A percentile compares a stretch with the other conserved stretches of the same genome.
These are phyloP conservation scores for Hirtodrosophila confusa DNA, from an alignment of 2,888 invertebrate genomes.

Conservation along the genomic window DNA sequence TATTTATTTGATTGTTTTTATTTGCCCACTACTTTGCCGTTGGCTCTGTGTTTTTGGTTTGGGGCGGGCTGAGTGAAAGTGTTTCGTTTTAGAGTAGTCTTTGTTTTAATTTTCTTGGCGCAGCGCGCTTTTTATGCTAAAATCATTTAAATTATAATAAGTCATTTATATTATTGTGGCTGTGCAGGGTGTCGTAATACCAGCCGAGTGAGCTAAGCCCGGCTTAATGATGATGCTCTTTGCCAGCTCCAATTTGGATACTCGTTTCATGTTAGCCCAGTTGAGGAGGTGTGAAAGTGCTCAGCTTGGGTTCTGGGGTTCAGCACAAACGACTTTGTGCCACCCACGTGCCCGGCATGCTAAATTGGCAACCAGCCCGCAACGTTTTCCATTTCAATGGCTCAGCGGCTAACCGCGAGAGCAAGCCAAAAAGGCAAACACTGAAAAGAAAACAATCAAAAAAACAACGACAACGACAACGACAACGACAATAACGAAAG, in stretches of 20 bases:
- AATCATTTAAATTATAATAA: constrained; percentile 60
- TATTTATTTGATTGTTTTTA: constrained; percentile 15
- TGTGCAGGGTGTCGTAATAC: constrained; percentile 37
- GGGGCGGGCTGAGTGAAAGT: constrained; percentile 47
- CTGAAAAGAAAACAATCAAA: constrained; percentile 58
- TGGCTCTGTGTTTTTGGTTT: constrained; percentile 2
- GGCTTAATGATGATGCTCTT: constrained; percentile 17
- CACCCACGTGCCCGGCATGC: constrained; percentile 74
- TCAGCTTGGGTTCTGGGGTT: constrained; percentile 34
- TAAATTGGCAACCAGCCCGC: constrained; percentile 41
- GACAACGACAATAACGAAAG: constrained; percentile 67
- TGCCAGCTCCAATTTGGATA: constrained; percentile 9
- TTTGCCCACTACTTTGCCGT: constrained; percentile 42
- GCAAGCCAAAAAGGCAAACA: constrained; percentile 28
- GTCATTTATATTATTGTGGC: constrained; percentile 17
- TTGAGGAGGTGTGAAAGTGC: constrained; percentile 43
- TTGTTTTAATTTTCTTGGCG: constrained; percentile 46
- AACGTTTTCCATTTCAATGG: constrained; percentile 73
- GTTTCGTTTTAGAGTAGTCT: constrained; percentile 33
- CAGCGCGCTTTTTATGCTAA: constrained; percentile 47
- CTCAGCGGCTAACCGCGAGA: constrained; percentile 49
- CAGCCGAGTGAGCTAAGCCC: not conserved
- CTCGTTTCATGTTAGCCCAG: no score
- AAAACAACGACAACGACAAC: constrained; percentile 22
- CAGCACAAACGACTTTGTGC: constrained; percentile 27